Base-by-base conservation (phyloP, 2,797 vertebrate genomes). In the Tragelaphus oryx region DNA sequence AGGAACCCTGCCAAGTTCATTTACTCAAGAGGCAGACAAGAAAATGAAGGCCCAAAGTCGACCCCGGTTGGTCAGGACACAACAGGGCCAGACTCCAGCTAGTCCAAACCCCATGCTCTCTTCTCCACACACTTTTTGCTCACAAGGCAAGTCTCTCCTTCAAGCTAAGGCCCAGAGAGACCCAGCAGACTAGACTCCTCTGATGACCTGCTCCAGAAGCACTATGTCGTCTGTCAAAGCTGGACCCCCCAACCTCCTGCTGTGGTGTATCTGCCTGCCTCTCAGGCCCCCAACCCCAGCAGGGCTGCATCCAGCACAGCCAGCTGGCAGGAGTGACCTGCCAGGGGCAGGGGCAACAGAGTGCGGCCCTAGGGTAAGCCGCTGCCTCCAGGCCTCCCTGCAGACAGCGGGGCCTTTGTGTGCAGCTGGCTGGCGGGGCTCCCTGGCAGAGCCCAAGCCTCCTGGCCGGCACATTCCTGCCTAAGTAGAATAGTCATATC, bases 91-190 rank as follows among this genome's bases (percentile, higher is more conserved):
- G 59, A 37, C 12, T 44, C 30, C 16, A 7, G 11, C 80, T 26
- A 10, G 57, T 2, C 68, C n/a, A 55, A 87, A 22, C 20, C 26
- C n/a, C 13, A 0, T 0, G 0, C n/a, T 41, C 24, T 50, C 62
- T 89, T 44, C 74, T 55, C 24, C 30, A n/a, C 24, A 8, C 28
- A 62, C 10, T 10, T 65, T 26, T 0, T 16, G 46, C 18, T 52
- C 75, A 79, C 60, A 54, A 54, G 37, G 54, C 60, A 48, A 4
- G 68, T 3, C 48, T 37, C 59, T 76, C 93, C 74, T 82, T 18
- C 48, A 26, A 55, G 41, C 48, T 5, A 18, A 84, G 62, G 57
- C 85, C 41, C 8, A 81, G 37, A 78, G 18, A 41, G 75, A 54
- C 52, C 84, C 59, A 10, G 71, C 52, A n/a, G 46, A n/a, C 12